Base-by-base conservation (phyloP, 1,140 invertebrate species). In the Diabrotica undecimpunctata region DNA sequence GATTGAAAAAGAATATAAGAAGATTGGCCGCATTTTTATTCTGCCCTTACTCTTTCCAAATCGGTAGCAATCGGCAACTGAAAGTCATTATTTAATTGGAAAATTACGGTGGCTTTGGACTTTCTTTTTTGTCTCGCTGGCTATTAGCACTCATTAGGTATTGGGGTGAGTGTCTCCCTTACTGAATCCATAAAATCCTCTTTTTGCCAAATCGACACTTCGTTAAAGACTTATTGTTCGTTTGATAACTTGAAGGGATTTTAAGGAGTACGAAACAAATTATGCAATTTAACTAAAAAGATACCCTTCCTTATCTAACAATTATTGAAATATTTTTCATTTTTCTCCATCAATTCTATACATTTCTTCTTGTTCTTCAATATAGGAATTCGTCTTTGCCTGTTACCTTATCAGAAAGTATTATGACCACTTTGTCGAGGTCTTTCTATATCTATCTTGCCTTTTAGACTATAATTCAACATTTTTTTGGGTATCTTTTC, bases 1-100 rank as follows among this genome's bases (percentile, higher is more conserved):
- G 74, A 76, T 76, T 76, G 69, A 73, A 70, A 46, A 66, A 73
- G 67, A 73, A 71, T 64, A 72, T 66, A 68, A 57, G 61, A 71
- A 64, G 70, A 73, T 73, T 74, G 73, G 71, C 69, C 63, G 70
- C 66, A 70, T 67, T 73, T 70, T 72, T 69, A 61, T 65, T 63
- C 57, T 50, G 46, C 35, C 51, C 56, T 64, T 54, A 62, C 51
- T 62, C 61, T 58, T 58, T 46, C 41, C n/a, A 46, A 46, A 46
- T 46, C 41, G 41, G 41, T 46, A 46, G 41, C 41, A 46, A 46
- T 46, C 37, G 56, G n/a, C 51, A 12, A 60, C 58, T 60, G 7
- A 10, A 11, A 54, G 12, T 62, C 61, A 62, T 62, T 54, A 54
- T 62, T 54, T 54, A 62, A 62, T 62, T 62, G 61, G 37, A 62